A percentile compares a stretch with the other conserved stretches of the same genome.
These are phyloP conservation scores for Microchirus variegatus DNA, from an alignment of 2,797 vertebrate species.

Conservation along the genomic window DNA sequence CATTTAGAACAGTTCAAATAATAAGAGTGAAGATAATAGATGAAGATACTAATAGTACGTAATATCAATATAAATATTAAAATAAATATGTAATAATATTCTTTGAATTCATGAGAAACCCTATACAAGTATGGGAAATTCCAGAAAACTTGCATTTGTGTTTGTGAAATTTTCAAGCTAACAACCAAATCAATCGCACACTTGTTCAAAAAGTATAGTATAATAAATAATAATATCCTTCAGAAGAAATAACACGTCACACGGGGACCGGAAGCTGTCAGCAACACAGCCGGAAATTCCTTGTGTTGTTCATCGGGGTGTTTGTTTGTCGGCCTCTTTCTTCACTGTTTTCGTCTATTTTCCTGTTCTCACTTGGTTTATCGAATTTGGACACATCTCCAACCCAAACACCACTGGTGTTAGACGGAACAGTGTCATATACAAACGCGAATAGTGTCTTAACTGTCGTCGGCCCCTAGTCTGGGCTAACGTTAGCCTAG, in stretches of 20 bases:
- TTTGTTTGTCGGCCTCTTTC: constrained; percentile 32
- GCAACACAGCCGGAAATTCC: constrained; percentile 52
- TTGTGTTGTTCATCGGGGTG: constrained; percentile 46
- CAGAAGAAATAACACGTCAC: constrained; percentile 6
- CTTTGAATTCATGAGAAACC: no score
- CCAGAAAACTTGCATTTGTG: no score
- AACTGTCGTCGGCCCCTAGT: constrained; percentile 31
- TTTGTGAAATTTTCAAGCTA: no score
- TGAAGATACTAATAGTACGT: no score
- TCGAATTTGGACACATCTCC: rapidly evolving
- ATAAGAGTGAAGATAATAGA: no score
- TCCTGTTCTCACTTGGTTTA: rapidly evolving
- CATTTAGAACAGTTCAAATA: no score
- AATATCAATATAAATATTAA: no score
- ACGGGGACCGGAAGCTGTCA: constrained; percentile 52
- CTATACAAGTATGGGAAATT: no score
- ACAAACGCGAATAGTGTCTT: not conserved
- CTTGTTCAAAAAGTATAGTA: no score
- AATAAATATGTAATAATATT: no score
- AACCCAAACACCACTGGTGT: not conserved
- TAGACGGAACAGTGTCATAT: not conserved
- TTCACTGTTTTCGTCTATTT: not conserved
- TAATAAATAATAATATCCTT: no score
- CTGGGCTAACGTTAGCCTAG: constrained; percentile 72
- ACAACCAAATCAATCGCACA: no score